Evolutionary conservation across 2,113 vertebrate species (phyloP).

Genomic region (Zosterops lateralis): DNA sequence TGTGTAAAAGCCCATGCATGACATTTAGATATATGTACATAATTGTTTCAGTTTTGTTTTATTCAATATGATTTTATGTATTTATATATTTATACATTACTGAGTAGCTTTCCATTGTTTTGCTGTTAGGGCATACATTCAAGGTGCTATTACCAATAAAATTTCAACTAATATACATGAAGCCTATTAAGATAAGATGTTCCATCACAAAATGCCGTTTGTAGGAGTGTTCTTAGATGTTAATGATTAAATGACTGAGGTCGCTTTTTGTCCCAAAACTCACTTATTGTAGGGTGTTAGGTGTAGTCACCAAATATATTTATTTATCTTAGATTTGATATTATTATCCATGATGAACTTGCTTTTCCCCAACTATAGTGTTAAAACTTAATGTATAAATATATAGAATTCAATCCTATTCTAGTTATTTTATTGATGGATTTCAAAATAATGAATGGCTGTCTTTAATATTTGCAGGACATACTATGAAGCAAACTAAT

Average conservation of each 20-base stretch:
- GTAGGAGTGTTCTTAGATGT: neutral
- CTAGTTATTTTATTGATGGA: neutral
- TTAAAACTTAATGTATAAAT: neutral
- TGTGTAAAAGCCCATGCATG: neutral
- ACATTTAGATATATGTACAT: neutral
- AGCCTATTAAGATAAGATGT: neutral
- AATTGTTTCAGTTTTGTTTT: neutral
- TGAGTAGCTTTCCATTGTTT: neutral
- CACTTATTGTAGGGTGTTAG: neutral
- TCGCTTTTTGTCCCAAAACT: neutral
- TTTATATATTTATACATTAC: neutral
- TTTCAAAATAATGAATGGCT: neutral
- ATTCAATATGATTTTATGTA: neutral
- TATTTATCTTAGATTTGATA: neutral
- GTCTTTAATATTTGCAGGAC: neutral
- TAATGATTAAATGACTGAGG: neutral
- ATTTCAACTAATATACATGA: neutral
- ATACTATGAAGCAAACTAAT: neutral
- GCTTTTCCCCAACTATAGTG: fast-evolving
- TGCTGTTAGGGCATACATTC: neutral
- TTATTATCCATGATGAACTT: neutral
- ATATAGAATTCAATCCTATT: neutral
- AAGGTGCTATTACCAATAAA: neutral
- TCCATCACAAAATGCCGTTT: neutral
- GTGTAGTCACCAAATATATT: neutral